phyloP scores from a whole-genome alignment of 2,888 invertebrate genomes.

The Ceriagrion tenellum region DNA sequence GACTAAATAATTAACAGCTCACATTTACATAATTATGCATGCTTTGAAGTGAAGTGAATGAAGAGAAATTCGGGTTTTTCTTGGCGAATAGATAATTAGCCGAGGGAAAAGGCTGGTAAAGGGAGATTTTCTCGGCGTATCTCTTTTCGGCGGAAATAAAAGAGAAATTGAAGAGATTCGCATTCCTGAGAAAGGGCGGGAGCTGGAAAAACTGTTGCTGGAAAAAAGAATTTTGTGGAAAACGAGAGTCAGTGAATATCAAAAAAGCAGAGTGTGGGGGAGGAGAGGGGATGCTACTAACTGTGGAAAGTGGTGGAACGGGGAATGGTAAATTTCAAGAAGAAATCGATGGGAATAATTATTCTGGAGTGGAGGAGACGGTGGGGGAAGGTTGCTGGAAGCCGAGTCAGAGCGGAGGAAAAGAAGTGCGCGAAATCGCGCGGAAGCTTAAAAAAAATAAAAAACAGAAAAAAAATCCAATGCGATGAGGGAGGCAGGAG shows the following conservation, averaged over 20 bases:
- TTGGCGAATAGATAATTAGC: background rate
- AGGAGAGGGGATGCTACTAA: background rate
- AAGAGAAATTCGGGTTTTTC: background rate
- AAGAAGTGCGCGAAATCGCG: background rate
- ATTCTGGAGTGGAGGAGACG: background rate
- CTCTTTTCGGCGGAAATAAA: background rate
- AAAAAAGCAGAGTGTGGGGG: background rate
- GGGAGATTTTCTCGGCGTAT: background rate
- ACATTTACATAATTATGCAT: no score
- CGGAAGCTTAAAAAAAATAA: background rate
- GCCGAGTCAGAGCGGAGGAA: no score
- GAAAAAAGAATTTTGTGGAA: background rate
- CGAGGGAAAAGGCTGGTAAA: background rate
- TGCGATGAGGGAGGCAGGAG: background rate
- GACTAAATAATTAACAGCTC: no score
- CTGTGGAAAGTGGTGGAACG: background rate
- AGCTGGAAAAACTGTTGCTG: background rate
- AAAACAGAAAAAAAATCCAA: background rate
- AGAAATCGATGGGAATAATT: background rate
- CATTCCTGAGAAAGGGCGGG: background rate
- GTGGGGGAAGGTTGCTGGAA: background rate
- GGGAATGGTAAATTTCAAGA: background rate
- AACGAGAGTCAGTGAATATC: background rate
- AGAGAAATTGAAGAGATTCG: slow-evolving; percentile 12
- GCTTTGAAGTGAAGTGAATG: background rate